phyloP scores from a whole-genome alignment of 2,113 vertebrate species.

The Chelonoidis abingdonii region DNA sequence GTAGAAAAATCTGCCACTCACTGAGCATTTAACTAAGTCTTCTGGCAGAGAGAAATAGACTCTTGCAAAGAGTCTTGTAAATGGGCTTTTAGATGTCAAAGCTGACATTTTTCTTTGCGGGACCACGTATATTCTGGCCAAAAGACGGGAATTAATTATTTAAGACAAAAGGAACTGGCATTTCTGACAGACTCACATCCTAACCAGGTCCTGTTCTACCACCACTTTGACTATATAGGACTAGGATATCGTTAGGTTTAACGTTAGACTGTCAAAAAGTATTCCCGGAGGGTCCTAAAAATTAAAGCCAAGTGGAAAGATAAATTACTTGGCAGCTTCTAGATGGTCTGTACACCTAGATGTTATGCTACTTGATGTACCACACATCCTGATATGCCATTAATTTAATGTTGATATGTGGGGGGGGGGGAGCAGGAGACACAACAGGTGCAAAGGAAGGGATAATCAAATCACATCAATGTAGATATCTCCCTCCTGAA shows the following conservation, averaged over 20 bases:
- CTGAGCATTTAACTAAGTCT: rapidly evolving
- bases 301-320: not conserved
- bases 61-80: not conserved
- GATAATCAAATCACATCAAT: not conserved
- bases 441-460: not conserved
- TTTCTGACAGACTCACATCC: not conserved
- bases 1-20: not conserved
- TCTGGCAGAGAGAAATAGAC: not conserved
- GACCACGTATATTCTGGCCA: not conserved
- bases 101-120: not conserved
- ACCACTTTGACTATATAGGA: not conserved
- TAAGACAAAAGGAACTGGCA: not conserved
- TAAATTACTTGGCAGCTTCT: not conserved
- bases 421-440: too few relatives aligned
- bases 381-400: not conserved
- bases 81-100: not conserved
- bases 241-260: not conserved
- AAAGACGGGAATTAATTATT: not conserved
- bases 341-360: not conserved
- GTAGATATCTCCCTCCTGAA: too few relatives aligned
- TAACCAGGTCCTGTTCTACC: not conserved
- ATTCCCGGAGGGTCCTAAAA: not conserved
- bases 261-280: too few relatives aligned
- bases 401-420: rapidly evolving
- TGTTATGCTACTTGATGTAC: not conserved